Conservation (phyloP, 2,888 invertebrate genomes). For the Volucella inflata region DNA sequence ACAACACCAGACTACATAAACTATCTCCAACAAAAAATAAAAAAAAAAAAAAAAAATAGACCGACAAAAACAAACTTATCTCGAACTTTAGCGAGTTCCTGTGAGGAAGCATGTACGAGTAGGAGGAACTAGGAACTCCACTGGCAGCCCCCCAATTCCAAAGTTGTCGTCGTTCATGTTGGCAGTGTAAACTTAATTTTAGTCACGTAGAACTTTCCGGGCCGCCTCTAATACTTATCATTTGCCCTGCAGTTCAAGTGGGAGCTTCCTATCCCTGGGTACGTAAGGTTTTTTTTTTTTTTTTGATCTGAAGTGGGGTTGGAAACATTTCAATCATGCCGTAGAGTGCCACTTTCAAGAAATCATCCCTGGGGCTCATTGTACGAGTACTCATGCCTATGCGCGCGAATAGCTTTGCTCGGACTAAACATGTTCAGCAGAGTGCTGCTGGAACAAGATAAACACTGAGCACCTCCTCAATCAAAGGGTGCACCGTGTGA, state of each 20-base stretch:
- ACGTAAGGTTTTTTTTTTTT: background rate
- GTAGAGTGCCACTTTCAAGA: slow-evolving; percentile 6
- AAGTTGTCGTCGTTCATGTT: slow-evolving; percentile 24
- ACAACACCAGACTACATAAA: slow-evolving; percentile 39
- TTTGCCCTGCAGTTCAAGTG: slow-evolving; percentile 7
- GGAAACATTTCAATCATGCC: slow-evolving; percentile 67
- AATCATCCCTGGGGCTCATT: slow-evolving; percentile 51
- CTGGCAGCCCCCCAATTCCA: slow-evolving; percentile 1
- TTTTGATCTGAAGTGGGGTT: too few relatives aligned
- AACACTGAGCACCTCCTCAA: slow-evolving; percentile 54
- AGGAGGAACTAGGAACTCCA: background rate
- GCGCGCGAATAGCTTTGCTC: slow-evolving; percentile 55
- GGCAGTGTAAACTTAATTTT: slow-evolving; percentile 52
- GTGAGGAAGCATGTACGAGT: slow-evolving; percentile 39
- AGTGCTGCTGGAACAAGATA: slow-evolving; percentile 62
- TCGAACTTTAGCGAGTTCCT: slow-evolving; percentile 58
- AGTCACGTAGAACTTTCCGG: slow-evolving; percentile 59
- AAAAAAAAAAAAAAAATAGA: slow-evolving; percentile 7
- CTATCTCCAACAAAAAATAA: too few relatives aligned
- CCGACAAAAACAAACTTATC: slow-evolving; percentile 48
- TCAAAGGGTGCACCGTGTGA: slow-evolving; percentile 30
- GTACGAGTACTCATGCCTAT: slow-evolving; percentile 55
- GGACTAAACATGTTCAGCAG: slow-evolving; percentile 1
- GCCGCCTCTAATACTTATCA: slow-evolving; percentile 22
- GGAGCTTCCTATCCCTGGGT: background rate